These are phyloP conservation scores for Buteo buteo DNA, from an alignment of 2,113 vertebrate genomes.

Conservation along the genomic window DNA sequence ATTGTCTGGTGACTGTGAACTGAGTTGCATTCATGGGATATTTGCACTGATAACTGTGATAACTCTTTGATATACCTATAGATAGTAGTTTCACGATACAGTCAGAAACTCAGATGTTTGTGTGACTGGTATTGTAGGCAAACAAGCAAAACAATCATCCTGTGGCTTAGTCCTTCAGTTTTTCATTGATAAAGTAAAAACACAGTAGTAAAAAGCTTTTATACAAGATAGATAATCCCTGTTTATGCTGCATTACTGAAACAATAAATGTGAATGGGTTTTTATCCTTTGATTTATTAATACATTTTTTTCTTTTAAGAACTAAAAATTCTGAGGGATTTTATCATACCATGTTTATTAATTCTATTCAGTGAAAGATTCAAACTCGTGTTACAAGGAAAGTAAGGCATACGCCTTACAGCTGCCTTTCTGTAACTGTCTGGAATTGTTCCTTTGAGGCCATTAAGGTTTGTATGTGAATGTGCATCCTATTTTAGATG, in stretches of 20 bases:
- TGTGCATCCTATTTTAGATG: neutral
- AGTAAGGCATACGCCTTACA: neutral
- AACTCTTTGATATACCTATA: neutral
- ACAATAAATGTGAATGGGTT: neutral
- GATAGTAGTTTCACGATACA: neutral
- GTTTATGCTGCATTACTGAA: neutral
- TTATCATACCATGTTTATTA: neutral
- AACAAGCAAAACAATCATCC: neutral
- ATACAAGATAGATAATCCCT: neutral
- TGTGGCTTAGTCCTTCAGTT: neutral
- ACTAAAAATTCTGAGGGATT: neutral
- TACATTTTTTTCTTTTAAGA: neutral
- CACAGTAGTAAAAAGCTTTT: neutral
- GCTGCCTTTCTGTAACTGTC: neutral
- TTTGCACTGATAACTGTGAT: neutral
- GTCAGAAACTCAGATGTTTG: neutral
- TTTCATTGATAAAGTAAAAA: neutral
- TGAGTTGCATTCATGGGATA: neutral
- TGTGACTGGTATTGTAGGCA: neutral
- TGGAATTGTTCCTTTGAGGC: neutral
- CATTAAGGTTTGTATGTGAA: neutral
- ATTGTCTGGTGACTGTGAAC: neutral
- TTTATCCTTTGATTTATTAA: neutral
- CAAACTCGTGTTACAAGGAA: neutral
- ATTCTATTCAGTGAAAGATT: neutral